Percentiles rank a stretch among this genome's conserved stretches.
Evolutionary conservation across 2,113 vertebrate genomes (phyloP).

Genomic region (Pionites leucogaster): DNA sequence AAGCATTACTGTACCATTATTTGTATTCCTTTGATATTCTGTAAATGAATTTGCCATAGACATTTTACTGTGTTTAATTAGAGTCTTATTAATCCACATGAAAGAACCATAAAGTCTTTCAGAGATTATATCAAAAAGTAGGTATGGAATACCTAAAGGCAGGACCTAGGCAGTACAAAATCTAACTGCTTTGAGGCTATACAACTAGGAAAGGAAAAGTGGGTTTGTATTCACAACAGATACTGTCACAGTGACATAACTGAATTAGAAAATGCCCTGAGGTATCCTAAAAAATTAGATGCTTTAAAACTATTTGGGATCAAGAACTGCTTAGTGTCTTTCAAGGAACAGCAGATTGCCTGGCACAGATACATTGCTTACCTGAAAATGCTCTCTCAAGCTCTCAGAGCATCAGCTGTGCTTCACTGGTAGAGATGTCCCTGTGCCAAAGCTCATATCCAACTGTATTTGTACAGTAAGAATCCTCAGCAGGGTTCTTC

Average conservation of each 20-base stretch:
- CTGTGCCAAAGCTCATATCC: background rate
- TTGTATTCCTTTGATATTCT: constrained; percentile 5
- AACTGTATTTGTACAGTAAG: background rate
- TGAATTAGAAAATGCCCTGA: background rate
- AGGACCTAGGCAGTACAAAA: background rate
- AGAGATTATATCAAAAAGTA: background rate
- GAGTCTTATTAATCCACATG: background rate
- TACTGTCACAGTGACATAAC: background rate
- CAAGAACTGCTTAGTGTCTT: background rate
- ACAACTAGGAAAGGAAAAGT: background rate
- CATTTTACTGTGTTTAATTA: constrained; percentile 9
- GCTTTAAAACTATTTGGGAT: background rate
- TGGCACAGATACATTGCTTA: background rate
- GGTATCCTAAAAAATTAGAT: background rate
- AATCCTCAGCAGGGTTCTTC: background rate
- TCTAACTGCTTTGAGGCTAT: background rate
- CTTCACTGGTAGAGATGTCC: background rate
- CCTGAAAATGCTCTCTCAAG: background rate
- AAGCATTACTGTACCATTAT: background rate
- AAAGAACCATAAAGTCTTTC: background rate
- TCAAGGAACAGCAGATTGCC: background rate
- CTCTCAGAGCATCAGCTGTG: background rate
- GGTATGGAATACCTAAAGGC: background rate
- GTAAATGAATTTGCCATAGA: constrained; percentile 15
- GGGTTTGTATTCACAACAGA: background rate